phyloP scores from a whole-genome alignment of 2,113 vertebrate genomes.

The Mormyrus iriodes region DNA sequence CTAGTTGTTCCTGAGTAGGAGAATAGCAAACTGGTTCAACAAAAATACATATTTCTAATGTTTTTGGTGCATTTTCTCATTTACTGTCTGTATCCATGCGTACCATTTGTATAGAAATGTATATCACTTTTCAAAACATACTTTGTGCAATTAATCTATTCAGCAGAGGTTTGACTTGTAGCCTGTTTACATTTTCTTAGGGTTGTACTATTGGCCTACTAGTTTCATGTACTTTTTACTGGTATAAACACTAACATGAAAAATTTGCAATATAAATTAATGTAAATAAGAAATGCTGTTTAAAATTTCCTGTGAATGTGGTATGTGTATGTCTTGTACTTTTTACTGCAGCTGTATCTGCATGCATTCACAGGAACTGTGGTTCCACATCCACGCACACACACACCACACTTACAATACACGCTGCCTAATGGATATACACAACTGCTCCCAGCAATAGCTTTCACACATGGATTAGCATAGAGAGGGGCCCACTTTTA shows the following conservation, averaged over 20 bases:
- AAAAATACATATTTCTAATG: not conserved
- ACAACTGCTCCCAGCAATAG: not conserved
- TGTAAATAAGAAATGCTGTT: not conserved
- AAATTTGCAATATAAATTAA: not conserved
- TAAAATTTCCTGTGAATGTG: not conserved
- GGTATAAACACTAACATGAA: not conserved
- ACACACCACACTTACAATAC: not conserved
- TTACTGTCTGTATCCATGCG: not conserved
- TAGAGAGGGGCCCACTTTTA: not conserved
- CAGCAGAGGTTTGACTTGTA: not conserved
- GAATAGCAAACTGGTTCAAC: not conserved
- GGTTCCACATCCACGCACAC: not conserved
- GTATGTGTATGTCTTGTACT: not conserved
- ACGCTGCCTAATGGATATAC: not conserved
- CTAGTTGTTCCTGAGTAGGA: not conserved
- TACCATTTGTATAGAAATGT: not conserved
- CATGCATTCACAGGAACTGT: not conserved
- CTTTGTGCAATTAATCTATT: not conserved
- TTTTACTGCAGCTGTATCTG: not conserved
- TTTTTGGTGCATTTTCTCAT: not conserved
- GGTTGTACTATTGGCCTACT: not conserved
- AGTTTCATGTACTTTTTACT: not conserved
- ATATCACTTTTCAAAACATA: not conserved
- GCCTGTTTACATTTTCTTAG: not conserved
- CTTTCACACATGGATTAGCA: constrained; percentile 2